phyloP scores from a whole-genome alignment of 2,797 vertebrate species.

The Pelobates cultripes region DNA sequence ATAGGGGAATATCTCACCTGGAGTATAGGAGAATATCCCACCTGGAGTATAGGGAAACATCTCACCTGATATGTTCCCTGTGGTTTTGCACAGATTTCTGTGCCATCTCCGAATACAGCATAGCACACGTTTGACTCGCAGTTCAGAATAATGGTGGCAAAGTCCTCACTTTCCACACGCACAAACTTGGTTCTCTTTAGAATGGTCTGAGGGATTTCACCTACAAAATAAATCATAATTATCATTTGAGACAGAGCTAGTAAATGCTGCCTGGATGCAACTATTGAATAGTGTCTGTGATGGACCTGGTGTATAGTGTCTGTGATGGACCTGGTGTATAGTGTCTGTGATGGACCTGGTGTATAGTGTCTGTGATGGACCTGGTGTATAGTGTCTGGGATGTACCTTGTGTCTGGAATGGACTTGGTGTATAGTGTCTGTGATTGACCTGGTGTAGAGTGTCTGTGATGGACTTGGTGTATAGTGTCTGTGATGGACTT shows the following conservation, averaged over 20 bases:
- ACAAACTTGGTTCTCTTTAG: constrained; percentile 71
- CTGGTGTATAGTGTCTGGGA: too few species aligned
- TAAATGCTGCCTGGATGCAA: too few species aligned
- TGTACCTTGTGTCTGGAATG: too few species aligned
- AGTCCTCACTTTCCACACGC: constrained; percentile 81
- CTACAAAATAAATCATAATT: constrained; percentile 56
- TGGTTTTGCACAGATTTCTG: constrained; percentile 78
- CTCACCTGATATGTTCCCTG: constrained; percentile 84
- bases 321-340: not conserved
- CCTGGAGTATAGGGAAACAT: not conserved
- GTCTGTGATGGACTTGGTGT: too few species aligned
- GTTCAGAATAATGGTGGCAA: constrained; percentile 80
- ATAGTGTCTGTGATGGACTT: too few species aligned
- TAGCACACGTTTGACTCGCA: constrained; percentile 74
- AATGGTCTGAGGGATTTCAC: not conserved
- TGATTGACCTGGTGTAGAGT: too few species aligned
- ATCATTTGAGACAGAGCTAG: not conserved
- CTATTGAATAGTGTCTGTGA: too few species aligned
- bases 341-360: too few species aligned
- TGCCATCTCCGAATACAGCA: constrained; percentile 83
- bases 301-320: not conserved
- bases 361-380: too few species aligned
- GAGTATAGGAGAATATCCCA: too few species aligned
- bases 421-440: too few species aligned
- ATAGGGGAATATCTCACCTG: too few species aligned